Evolutionary conservation across 2,888 invertebrate genomes (phyloP), one percentile per base, ranked within the genome.

Genomic region (Lasioglossum lativentre): DNA sequence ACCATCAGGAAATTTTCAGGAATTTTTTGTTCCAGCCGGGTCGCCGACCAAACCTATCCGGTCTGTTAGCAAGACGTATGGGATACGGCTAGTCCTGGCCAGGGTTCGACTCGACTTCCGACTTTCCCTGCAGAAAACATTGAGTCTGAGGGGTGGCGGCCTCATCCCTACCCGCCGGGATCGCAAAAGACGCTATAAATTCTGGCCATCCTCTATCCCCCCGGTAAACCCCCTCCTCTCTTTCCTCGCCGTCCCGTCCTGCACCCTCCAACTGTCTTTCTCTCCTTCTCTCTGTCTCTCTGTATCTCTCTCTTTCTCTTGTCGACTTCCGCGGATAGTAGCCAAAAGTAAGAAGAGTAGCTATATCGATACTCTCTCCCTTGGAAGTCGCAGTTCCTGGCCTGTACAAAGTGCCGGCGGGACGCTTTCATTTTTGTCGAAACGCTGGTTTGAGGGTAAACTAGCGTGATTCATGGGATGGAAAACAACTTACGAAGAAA

Each of bases 51-150:
- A 93, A 95, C 92, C 94, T 95, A 91, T 87, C 83, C 95, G 83
- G 91, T 91, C 94, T 91, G 93, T 94, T 94, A 93, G 93, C 88
- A 94, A 95, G 95, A 95, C 93, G 94, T 95, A 95, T 95, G 95
- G 94, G 92, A 93, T 92, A 91, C 92, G 93, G 93, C 93, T 93
- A 92, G 93, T 94, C 93, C 92, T 94, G 94, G 95, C 94, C 95
- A 94, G 94, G 93, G 93, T 93, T 94, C 92, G 93, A 93, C 92
- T 94, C 93, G 95, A 95, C 95, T 95, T 95, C 94, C 94, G 95
- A 95, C 95, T 95, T 95, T 94, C 93, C 93, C 94, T 92, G 94
- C 94, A 93, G 95, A 95, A 95, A 95, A 95, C 95, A 95, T 95
- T 94, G 95, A 95, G 95, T 95, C 94, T 93, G 92, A 93, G 94